Percentiles rank a stretch among this genome's conserved stretches.
Conservation (phyloP, 2,888 invertebrate genomes). For the Eristalinus sepulchralis region DNA sequence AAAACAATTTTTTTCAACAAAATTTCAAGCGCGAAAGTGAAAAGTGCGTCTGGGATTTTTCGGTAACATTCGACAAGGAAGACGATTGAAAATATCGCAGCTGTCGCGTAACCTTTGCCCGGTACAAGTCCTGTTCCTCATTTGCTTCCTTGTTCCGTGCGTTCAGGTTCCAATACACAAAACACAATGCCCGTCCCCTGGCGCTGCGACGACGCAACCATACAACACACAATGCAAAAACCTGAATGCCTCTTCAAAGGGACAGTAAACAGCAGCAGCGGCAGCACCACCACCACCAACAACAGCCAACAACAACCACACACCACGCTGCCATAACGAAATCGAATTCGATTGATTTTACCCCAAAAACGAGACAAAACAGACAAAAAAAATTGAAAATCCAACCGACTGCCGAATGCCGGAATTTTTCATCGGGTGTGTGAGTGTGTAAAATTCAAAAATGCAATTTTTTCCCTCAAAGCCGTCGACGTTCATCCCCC, state of each 20-base stretch:
- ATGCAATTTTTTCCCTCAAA: slow-evolving; percentile 69
- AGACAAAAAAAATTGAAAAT: slow-evolving; percentile 8
- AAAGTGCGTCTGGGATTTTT: slow-evolving; percentile 44
- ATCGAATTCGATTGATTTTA: slow-evolving; percentile 71
- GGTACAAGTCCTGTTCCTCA: slow-evolving; percentile 70
- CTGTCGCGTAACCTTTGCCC: slow-evolving; percentile 73
- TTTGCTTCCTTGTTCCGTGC: slow-evolving; percentile 69
- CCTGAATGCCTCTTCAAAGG: slow-evolving; percentile 69
- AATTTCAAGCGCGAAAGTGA: slow-evolving; percentile 62
- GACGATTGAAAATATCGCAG: slow-evolving; percentile 53
- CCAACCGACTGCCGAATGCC: neutral
- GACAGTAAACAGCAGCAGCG: slow-evolving; percentile 64
- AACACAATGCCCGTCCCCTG: slow-evolving; percentile 40
- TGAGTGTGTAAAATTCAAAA: slow-evolving; percentile 65
- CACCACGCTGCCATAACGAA: slow-evolving; percentile 50
- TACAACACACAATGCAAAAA: slow-evolving; percentile 62
- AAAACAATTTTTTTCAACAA: neutral
- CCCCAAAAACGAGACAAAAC: slow-evolving; percentile 37
- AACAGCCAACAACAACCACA: slow-evolving; percentile 52
- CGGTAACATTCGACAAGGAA: slow-evolving; percentile 39
- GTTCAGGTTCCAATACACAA: slow-evolving; percentile 57
- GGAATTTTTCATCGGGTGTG: slow-evolving; percentile 47
- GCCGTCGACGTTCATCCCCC: slow-evolving; percentile 37
- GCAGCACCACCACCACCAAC: slow-evolving; percentile 47
- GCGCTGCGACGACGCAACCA: slow-evolving; percentile 39